A percentile compares a stretch with the other conserved stretches of the same genome.
These are phyloP conservation scores for Plagiodera versicolora DNA, from an alignment of 2,888 invertebrate genomes.

Conservation along the genomic window DNA sequence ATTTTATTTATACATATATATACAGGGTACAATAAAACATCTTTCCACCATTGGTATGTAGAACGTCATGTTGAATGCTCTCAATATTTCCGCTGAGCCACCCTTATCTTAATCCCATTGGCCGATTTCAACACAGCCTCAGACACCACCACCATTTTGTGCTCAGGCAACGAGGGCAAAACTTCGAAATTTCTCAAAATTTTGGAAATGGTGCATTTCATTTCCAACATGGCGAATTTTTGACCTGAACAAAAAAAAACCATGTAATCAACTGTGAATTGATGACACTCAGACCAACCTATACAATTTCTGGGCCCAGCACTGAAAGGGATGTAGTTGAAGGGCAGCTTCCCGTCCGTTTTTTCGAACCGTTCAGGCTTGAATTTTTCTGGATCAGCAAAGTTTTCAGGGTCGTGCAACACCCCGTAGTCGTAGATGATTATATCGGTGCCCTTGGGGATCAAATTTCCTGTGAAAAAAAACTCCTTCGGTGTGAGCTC, in stretches of 20 bases:
- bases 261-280: neutral
- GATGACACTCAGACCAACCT: conserved; percentile 21
- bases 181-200: conserved; percentile 57
- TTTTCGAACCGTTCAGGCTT: conserved; percentile 29
- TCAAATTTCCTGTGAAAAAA: conserved; percentile 29
- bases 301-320: conserved; percentile 36
- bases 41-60: too few relatives aligned
- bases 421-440: conserved; percentile 41
- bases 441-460: conserved; percentile 51
- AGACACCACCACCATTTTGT: conserved; percentile 39
- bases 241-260: conserved; percentile 46
- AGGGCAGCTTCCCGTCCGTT: conserved; percentile 25
- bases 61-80: neutral
- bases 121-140: conserved; percentile 57
- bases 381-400: conserved; percentile 31
- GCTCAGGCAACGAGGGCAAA: conserved; percentile 28
- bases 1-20: too few relatives aligned
- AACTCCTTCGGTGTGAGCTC: too few relatives aligned
- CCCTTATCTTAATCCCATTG: conserved; percentile 53
- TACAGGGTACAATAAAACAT: too few relatives aligned
- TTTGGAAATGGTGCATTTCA: conserved; percentile 59
- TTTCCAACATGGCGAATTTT: conserved; percentile 58
- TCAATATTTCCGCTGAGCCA: conserved; percentile 23
- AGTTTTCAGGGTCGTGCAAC: conserved; percentile 28
- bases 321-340: conserved; percentile 32